Percentiles rank a stretch among this genome's conserved stretches.
phyloP scores from a whole-genome alignment of 2,113 vertebrate species.

The Etia nguti region DNA sequence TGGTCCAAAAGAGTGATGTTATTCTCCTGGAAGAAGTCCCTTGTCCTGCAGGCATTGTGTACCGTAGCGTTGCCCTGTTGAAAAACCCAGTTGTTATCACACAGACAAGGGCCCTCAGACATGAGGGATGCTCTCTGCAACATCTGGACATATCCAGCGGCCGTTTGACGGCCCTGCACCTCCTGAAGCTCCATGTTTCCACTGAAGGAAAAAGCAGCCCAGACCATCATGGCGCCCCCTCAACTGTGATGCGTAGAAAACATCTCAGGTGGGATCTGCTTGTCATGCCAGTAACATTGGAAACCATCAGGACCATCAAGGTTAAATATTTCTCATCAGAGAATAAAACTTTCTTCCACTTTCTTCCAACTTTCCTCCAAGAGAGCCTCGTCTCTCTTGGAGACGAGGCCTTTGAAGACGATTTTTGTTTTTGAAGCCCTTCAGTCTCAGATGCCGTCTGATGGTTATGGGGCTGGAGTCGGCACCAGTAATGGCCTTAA shows the following conservation, averaged over 20 bases:
- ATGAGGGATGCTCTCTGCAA: neutral
- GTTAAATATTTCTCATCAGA: neutral
- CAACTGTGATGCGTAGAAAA: neutral
- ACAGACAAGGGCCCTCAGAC: neutral
- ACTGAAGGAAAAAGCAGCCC: neutral
- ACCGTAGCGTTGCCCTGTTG: too few relatives aligned
- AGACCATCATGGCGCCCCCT: neutral
- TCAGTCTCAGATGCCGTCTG: neutral
- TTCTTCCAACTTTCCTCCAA: neutral
- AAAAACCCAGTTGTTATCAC: too few relatives aligned
- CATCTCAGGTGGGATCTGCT: neutral
- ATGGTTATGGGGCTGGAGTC: neutral
- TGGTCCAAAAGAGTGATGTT: too few relatives aligned
- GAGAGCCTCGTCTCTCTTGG: too few relatives aligned
- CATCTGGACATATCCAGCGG: neutral
- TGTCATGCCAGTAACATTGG: too few relatives aligned
- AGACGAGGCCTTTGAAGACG: neutral
- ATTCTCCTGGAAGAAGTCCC: too few relatives aligned
- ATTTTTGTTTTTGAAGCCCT: neutral
- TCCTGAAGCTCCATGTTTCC: neutral
- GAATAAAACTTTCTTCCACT: neutral
- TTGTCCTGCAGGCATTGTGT: too few relatives aligned
- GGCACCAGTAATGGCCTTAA: neutral
- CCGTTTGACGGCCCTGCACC: neutral
- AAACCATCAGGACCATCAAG: too few relatives aligned